phyloP scores from a whole-genome alignment of 2,888 invertebrate species.

The Himalopsyche tibetana region DNA sequence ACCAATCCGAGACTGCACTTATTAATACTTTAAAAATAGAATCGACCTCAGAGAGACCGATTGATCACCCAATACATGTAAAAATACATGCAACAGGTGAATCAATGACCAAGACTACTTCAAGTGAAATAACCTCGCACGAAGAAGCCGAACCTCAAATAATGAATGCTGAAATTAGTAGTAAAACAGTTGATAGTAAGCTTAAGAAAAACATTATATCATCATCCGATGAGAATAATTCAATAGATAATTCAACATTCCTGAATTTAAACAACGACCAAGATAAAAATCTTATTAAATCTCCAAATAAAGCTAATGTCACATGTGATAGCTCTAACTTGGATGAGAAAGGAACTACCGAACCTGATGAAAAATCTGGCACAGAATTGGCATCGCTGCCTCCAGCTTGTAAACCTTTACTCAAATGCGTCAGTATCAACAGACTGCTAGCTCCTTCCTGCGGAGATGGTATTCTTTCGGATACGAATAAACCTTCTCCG shows the following conservation, averaged over 20 bases:
- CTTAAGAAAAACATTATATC: conserved; percentile 70
- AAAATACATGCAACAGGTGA: too few relatives aligned
- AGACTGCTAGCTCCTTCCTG: conserved; percentile 46
- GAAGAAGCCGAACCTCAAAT: too few relatives aligned
- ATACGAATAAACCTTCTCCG: background rate
- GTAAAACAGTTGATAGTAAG: too few relatives aligned
- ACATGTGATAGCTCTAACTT: background rate
- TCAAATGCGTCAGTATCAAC: conserved; percentile 56
- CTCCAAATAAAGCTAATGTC: background rate
- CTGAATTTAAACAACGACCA: conserved; percentile 1
- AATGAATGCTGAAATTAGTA: too few relatives aligned
- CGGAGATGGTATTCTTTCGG: background rate
- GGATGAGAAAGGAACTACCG: conserved; percentile 12
- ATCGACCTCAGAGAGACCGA: too few relatives aligned
- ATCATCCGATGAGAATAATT: conserved; percentile 66
- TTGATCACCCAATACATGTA: too few relatives aligned
- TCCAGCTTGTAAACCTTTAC: background rate
- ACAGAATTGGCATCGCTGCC: background rate
- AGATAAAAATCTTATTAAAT: conserved; percentile 28
- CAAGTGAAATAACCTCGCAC: too few relatives aligned
- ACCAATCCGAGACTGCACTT: too few relatives aligned
- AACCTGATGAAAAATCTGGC: background rate
- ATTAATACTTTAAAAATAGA: too few relatives aligned
- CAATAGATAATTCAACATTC: background rate
- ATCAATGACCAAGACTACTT: too few relatives aligned